Base-by-base conservation (phyloP, 2,113 vertebrate genomes). In the Xenopus borealis region DNA sequence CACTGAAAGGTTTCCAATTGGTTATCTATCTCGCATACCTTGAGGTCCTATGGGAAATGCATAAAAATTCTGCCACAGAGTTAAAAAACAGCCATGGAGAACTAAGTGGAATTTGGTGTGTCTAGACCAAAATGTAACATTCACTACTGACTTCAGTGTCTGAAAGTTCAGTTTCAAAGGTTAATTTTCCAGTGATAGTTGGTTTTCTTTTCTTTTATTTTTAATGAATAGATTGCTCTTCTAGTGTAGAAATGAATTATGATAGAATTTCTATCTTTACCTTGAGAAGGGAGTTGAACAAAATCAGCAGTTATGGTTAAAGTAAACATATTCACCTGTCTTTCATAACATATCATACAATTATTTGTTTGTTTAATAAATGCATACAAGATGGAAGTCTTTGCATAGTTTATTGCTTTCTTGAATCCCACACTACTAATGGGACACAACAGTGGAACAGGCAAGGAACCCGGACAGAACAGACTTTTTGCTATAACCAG, bases 351-450 rank as follows among this genome's bases (percentile, higher is more conserved):
- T 46, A 65, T 64, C 11, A 57, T 20, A 44, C 40, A 50, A 45
- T 12, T 14, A 52, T 44, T 45, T 62, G 30, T 20, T 44, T 20
- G 69, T 45, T 53, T 47, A 53, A n/a, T 30, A 23, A 67, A 67
- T 45, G 40, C 57, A 52, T 44, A 69, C 66, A 63, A 64, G 65
- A 45, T 47, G 74, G 27, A 70, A 55, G 33, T 18, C 58, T 69
- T 76, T 76, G 74, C 74, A 76, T 76, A 76, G 74, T 63, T 69
- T 61, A 20, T 61, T 61, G 19, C 58, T 61, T 61, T 61, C 20
- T 23, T 23, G 4, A 20, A 61, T 61, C 58, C 58, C 11, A 61
- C 9, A 23, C 6, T 20, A 23, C 8, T 61, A 11, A 61, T 61
- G 19, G 53, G 16, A 55, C 7, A 55, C 7, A 55, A 55, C 53